A percentile compares a stretch with the other conserved stretches of the same genome.
Conservation (phyloP, 1,140 invertebrate species). For the Periplaneta americana region DNA sequence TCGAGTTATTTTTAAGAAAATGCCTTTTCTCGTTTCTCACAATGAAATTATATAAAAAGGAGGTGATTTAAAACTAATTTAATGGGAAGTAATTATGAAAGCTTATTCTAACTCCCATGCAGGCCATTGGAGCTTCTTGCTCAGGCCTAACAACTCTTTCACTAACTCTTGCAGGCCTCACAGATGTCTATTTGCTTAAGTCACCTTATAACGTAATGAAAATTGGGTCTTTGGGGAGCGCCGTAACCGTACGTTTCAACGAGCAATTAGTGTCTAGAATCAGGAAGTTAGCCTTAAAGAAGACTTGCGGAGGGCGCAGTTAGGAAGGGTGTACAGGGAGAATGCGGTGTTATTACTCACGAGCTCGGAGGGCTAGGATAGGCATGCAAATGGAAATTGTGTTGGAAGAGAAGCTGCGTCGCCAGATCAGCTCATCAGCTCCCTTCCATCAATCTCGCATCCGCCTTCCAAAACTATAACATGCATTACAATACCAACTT, state of each 20-base stretch:
- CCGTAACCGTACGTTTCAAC: background rate
- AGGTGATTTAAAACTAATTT: background rate
- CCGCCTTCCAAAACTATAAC: too few relatives aligned
- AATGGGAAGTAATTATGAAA: background rate
- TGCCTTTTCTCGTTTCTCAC: too few relatives aligned
- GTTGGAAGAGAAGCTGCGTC: background rate
- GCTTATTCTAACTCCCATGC: background rate
- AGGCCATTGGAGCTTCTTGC: background rate
- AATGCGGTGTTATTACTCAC: background rate
- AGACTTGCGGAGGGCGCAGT: background rate
- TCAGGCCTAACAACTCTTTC: background rate
- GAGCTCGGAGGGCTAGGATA: background rate
- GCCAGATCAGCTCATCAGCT: background rate
- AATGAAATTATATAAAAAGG: background rate
- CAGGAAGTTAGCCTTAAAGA: conserved; percentile 1
- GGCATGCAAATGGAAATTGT: background rate
- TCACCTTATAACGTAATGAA: background rate
- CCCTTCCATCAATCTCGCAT: too few relatives aligned
- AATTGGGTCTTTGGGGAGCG: background rate
- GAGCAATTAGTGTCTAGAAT: background rate
- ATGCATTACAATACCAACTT: too few relatives aligned
- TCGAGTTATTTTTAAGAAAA: too few relatives aligned
- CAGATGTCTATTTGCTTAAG: background rate
- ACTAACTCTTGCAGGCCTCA: background rate
- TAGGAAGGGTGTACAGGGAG: background rate